Percentiles rank a stretch among this genome's conserved stretches.
These are phyloP conservation scores for Pissodes strobi DNA, from an alignment of 1,140 invertebrate species.

Conservation along the genomic window DNA sequence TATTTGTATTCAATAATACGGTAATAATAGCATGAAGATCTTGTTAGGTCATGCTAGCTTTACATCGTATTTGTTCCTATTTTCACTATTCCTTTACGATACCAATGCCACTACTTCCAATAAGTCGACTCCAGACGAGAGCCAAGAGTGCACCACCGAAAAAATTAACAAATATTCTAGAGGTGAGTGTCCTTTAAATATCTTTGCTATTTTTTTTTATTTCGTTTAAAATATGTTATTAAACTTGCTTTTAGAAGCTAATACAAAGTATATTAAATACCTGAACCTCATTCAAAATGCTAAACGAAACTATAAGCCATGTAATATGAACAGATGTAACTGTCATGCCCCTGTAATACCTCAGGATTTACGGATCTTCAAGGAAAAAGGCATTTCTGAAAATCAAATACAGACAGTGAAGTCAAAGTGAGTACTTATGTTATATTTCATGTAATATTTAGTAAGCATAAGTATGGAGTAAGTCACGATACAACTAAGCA, in stretches of 20 bases:
- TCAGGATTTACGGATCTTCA: constrained; percentile 72
- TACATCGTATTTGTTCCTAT: neutral
- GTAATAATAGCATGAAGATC: too few species aligned
- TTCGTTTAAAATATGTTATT: neutral
- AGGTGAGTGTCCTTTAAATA: too few species aligned
- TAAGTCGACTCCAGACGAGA: neutral
- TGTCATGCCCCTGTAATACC: constrained; percentile 69
- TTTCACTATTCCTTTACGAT: neutral
- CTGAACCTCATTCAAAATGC: constrained; percentile 55
- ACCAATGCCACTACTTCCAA: neutral
- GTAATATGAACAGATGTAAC: constrained; percentile 59
- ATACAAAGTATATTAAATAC: constrained; percentile 47
- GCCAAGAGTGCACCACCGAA: constrained; percentile 3
- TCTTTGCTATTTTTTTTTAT: too few species aligned
- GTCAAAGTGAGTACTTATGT: constrained; percentile 61
- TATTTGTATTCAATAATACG: too few species aligned
- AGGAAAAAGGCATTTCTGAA: constrained; percentile 68
- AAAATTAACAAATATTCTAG: constrained; percentile 40
- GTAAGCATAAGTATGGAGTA: too few species aligned
- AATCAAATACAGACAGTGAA: constrained; percentile 65
- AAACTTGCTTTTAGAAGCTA: constrained; percentile 32
- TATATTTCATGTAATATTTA: too few species aligned
- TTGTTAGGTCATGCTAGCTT: too few species aligned
- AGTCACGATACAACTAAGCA: too few species aligned
- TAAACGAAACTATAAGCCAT: constrained; percentile 56